These are phyloP conservation scores for Uria lomvia DNA, from an alignment of 2,113 vertebrate species.

Conservation along the genomic window DNA sequence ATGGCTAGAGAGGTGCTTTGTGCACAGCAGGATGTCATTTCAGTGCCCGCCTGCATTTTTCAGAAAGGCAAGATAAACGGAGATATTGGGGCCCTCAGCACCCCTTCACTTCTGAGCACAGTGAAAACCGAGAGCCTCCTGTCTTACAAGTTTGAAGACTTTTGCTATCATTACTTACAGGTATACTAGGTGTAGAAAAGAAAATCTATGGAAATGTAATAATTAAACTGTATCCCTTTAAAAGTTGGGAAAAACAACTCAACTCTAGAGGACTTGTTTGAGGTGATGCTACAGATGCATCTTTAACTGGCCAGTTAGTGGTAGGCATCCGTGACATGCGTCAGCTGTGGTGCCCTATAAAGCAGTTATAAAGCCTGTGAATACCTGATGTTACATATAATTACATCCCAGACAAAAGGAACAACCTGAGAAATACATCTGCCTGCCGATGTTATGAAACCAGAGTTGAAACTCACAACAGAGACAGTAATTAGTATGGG, in stretches of 20 bases:
- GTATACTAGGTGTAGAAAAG: neutral
- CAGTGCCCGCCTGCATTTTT: neutral
- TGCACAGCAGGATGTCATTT: neutral
- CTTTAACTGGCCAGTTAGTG: neutral
- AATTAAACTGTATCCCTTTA: neutral
- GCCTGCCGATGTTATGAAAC: neutral
- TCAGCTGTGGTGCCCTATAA: constrained; percentile 2
- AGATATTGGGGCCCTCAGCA: neutral
- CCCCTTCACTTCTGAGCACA: neutral
- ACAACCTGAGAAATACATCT: neutral
- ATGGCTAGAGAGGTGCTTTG: neutral
- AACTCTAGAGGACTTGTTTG: neutral
- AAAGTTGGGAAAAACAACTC: neutral
- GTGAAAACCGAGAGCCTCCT: neutral
- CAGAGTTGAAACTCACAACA: neutral
- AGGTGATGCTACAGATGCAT: neutral
- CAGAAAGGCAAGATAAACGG: neutral
- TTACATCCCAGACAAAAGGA: constrained; percentile 35
- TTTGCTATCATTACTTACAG: neutral
- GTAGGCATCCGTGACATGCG: neutral
- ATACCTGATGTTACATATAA: neutral
- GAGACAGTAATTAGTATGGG: constrained; percentile 31
- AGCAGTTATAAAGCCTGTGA: neutral
- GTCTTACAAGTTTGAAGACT: neutral
- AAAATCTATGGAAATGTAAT: neutral